Evolutionary conservation across 2,888 invertebrate genomes (phyloP).

Genomic region (Alcis repandata): DNA sequence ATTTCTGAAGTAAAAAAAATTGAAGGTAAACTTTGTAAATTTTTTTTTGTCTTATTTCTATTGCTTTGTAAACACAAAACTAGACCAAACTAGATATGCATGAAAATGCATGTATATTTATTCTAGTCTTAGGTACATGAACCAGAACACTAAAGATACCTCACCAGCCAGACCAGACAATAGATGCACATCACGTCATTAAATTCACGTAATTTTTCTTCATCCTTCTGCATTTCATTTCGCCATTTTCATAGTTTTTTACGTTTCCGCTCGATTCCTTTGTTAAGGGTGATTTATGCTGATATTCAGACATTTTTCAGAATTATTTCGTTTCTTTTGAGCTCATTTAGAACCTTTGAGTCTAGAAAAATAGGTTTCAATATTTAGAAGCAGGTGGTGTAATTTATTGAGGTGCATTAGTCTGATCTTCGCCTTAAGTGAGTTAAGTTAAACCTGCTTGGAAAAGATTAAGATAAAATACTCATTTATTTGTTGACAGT

Average conservation of each 20-base stretch:
- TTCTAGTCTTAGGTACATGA: too few relatives aligned
- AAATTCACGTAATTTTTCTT: constrained; percentile 35
- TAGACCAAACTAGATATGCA: too few relatives aligned
- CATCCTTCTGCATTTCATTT: constrained; percentile 36
- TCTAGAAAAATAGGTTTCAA: constrained; percentile 41
- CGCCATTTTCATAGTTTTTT: constrained; percentile 34
- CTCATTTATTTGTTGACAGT: too few relatives aligned
- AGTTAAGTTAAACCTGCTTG: constrained; percentile 1
- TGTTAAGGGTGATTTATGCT: constrained; percentile 65
- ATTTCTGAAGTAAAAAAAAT: too few relatives aligned
- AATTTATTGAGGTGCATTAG: constrained; percentile 26
- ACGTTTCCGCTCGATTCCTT: constrained; percentile 55
- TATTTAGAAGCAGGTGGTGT: constrained; percentile 42
- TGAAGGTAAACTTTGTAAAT: too few relatives aligned
- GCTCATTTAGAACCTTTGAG: constrained; percentile 44
- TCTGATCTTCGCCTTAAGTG: neutral
- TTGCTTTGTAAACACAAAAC: too few relatives aligned
- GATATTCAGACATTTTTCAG: constrained; percentile 63
- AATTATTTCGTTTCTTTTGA: constrained; percentile 57
- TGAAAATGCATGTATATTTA: too few relatives aligned
- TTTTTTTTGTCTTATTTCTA: too few relatives aligned
- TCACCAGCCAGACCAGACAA: constrained; percentile 21
- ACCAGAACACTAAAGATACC: too few relatives aligned
- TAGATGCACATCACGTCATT: constrained; percentile 28
- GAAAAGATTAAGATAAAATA: too few relatives aligned